Percentiles rank a stretch among this genome's conserved stretches.
Evolutionary conservation across 2,113 vertebrate species (phyloP).

Genomic region (Benitochromis conjunctus): DNA sequence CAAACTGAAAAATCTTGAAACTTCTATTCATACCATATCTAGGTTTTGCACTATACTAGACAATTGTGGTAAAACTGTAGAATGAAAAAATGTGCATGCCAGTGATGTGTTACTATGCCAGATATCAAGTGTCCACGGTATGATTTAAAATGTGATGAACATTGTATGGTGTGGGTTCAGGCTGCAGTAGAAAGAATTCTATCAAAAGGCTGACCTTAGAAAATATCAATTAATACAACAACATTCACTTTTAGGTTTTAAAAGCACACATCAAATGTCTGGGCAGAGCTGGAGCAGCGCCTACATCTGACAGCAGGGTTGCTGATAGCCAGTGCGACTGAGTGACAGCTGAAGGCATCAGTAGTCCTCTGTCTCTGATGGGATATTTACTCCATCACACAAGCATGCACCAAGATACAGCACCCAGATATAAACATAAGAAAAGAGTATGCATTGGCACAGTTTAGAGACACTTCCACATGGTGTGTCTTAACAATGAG

Average conservation of each 20-base stretch:
- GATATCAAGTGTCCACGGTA: no score
- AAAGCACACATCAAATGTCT: not conserved
- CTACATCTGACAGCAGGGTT: not conserved
- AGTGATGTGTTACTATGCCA: no score
- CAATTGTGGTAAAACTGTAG: not conserved
- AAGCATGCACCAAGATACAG: not conserved
- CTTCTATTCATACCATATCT: not conserved
- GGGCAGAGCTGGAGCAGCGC: not conserved
- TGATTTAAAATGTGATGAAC: no score
- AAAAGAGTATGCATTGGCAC: not conserved
- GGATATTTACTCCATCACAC: not conserved
- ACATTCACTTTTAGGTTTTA: not conserved
- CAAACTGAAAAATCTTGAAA: not conserved
- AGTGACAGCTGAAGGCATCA: not conserved
- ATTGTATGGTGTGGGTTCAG: not conserved
- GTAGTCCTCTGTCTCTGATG: not conserved
- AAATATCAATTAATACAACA: not conserved
- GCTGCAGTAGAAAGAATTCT: not conserved
- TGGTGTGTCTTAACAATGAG: not conserved
- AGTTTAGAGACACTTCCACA: not conserved
- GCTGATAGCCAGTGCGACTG: not conserved
- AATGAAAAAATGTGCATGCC: not conserved
- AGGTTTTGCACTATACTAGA: not conserved
- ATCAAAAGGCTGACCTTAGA: not conserved
- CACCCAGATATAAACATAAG: not conserved